These are phyloP conservation scores for Bradysia coprophila DNA, from an alignment of 1,140 invertebrate genomes.

Conservation along the genomic window DNA sequence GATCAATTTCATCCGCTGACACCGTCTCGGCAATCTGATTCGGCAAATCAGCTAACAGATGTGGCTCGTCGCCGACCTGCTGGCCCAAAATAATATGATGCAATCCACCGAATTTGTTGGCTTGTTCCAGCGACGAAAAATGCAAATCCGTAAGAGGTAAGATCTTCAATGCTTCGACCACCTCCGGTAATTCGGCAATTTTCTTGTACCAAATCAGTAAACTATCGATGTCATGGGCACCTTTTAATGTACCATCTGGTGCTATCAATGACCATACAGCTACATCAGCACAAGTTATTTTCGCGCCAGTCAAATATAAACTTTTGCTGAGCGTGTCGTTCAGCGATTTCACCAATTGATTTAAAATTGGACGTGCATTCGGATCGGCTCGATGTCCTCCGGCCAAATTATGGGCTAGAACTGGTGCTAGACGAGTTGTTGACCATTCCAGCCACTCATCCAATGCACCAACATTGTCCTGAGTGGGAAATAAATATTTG, in stretches of 20 bases:
- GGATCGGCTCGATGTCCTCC: slow-evolving; percentile 25
- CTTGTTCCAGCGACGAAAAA: slow-evolving; percentile 21
- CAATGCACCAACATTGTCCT: slow-evolving; percentile 6
- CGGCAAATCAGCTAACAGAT: slow-evolving; percentile 16
- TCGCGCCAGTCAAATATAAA: slow-evolving; percentile 3
- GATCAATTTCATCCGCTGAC: slow-evolving; percentile 35
- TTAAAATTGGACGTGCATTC: slow-evolving; percentile 26
- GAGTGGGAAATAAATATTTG: slow-evolving; percentile 29
- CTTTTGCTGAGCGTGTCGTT: slow-evolving; percentile 24
- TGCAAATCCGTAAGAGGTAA: slow-evolving; percentile 16
- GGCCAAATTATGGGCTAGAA: slow-evolving; percentile 24
- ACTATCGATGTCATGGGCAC: slow-evolving; percentile 17
- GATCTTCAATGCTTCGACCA: slow-evolving; percentile 15
- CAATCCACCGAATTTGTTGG: slow-evolving; percentile 18
- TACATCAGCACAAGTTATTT: slow-evolving; percentile 12
- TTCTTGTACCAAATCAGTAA: slow-evolving; percentile 16
- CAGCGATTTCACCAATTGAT: slow-evolving; percentile 15
- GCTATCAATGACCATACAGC: slow-evolving; percentile 19
- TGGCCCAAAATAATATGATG: slow-evolving; percentile 20
- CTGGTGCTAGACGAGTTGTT: slow-evolving; percentile 39
- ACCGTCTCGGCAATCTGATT: slow-evolving; percentile 21
- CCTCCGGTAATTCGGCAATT: slow-evolving; percentile 14
- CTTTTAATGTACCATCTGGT: slow-evolving; percentile 23
- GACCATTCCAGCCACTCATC: slow-evolving; percentile 63
- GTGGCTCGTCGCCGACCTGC: too few relatives aligned